phyloP scores from a whole-genome alignment of 1,140 invertebrate species.

The Eumaeus atala region DNA sequence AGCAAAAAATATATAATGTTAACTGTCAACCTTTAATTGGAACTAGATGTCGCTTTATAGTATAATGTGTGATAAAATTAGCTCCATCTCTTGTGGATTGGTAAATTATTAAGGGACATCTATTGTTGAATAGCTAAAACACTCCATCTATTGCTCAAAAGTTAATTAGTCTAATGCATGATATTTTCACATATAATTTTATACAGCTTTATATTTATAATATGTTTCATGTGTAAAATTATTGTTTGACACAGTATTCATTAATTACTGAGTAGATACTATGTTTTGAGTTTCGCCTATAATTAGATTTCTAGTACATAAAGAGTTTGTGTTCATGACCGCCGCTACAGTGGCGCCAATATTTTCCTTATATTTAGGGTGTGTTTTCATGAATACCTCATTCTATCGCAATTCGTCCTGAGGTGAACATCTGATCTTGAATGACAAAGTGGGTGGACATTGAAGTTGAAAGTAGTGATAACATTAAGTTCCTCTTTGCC shows the following conservation, averaged over 20 bases:
- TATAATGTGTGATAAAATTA: too few species aligned
- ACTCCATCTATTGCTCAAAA: slow-evolving; percentile 9
- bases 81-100: too few species aligned
- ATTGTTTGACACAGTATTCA: too few species aligned
- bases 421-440: slow-evolving; percentile 61
- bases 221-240: too few species aligned
- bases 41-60: too few species aligned
- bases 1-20: neutral
- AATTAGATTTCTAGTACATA: slow-evolving; percentile 1
- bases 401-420: slow-evolving; percentile 66
- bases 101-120: too few species aligned
- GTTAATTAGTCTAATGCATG: neutral
- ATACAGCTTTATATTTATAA: too few species aligned
- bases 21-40: too few species aligned
- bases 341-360: slow-evolving; percentile 61
- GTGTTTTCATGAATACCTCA: slow-evolving; percentile 70
- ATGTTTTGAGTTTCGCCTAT: too few species aligned
- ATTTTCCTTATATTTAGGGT: slow-evolving; percentile 72
- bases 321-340: slow-evolving; percentile 35
- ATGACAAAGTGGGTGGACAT: slow-evolving; percentile 52
- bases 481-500: slow-evolving; percentile 22
- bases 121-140: slow-evolving; percentile 28
- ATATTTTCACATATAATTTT: too few species aligned
- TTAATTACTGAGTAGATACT: too few species aligned
- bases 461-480: slow-evolving; percentile 57